Conservation (phyloP, 1,140 invertebrate species). For the Drosophila sulfurigaster region DNA sequence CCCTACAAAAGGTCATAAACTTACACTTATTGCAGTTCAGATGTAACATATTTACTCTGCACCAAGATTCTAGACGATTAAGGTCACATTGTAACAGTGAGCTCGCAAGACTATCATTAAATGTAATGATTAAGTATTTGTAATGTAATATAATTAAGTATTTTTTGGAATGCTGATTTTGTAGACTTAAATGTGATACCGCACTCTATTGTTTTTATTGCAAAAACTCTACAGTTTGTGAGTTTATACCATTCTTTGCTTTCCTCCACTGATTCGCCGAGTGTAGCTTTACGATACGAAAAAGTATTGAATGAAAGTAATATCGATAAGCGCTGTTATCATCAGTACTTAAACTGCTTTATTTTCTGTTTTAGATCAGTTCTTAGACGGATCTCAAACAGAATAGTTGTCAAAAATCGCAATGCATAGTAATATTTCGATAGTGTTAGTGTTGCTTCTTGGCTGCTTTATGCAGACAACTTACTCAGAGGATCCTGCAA, state of each 20-base stretch:
- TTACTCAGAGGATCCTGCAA: background rate
- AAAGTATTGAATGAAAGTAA: background rate
- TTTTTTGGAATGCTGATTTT: no score
- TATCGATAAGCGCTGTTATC: conserved; percentile 6
- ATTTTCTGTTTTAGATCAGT: background rate
- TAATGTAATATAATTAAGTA: no score
- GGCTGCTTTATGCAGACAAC: background rate
- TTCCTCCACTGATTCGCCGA: background rate
- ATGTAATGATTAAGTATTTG: no score
- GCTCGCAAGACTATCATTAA: no score
- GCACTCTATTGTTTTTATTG: no score
- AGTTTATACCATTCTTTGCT: background rate
- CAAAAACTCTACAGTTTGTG: no score
- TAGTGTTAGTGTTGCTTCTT: conserved; percentile 5
- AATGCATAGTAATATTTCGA: background rate
- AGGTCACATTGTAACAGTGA: no score
- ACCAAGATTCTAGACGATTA: no score
- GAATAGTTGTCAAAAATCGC: background rate
- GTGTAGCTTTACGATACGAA: background rate
- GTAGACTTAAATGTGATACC: no score
- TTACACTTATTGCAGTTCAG: no score
- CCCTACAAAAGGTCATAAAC: no score
- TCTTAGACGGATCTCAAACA: background rate
- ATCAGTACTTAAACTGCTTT: conserved; percentile 7
- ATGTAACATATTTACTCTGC: no score